phyloP scores from a whole-genome alignment of 92 coral and sea anemone species.

The Anthopleura xanthogrammica region DNA sequence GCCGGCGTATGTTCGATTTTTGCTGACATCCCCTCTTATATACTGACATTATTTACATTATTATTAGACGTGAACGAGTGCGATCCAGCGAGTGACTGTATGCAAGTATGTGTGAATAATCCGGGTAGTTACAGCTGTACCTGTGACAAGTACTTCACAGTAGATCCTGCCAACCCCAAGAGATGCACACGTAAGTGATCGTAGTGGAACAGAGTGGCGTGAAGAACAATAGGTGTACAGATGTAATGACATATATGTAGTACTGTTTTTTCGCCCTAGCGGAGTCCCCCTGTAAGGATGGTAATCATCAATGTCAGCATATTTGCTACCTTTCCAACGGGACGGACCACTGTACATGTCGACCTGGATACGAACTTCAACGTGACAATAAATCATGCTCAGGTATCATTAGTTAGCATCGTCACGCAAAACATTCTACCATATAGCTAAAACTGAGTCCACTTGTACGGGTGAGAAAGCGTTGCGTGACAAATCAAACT shows the following conservation, averaged over 20 bases:
- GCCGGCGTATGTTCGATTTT: too few species aligned
- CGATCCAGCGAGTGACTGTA: slow-evolving; percentile 36
- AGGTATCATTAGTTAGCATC: slow-evolving; percentile 22
- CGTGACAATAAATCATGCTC: slow-evolving; percentile 41
- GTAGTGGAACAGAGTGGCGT: too few species aligned
- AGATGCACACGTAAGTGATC: too few species aligned
- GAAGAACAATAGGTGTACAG: too few species aligned
- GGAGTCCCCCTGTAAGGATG: slow-evolving; percentile 20
- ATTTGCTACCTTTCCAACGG: slow-evolving; percentile 43
- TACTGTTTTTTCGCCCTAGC: background rate
- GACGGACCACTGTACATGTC: slow-evolving; percentile 38
- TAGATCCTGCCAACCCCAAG: too few species aligned
- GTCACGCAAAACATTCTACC: too few species aligned
- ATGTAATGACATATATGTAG: background rate
- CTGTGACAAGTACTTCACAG: too few species aligned
- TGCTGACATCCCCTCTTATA: too few species aligned
- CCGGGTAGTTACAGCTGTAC: slow-evolving; percentile 21
- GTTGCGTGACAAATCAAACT: too few species aligned
- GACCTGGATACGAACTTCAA: slow-evolving; percentile 34
- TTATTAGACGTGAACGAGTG: slow-evolving; percentile 34
- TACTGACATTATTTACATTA: background rate
- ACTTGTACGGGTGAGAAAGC: too few species aligned
- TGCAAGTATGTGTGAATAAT: slow-evolving; percentile 33
- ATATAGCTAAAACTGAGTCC: too few species aligned
- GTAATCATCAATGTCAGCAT: slow-evolving; percentile 35